phyloP scores from a whole-genome alignment of 2,888 invertebrate species.

The Ryuthela nishihirai region DNA sequence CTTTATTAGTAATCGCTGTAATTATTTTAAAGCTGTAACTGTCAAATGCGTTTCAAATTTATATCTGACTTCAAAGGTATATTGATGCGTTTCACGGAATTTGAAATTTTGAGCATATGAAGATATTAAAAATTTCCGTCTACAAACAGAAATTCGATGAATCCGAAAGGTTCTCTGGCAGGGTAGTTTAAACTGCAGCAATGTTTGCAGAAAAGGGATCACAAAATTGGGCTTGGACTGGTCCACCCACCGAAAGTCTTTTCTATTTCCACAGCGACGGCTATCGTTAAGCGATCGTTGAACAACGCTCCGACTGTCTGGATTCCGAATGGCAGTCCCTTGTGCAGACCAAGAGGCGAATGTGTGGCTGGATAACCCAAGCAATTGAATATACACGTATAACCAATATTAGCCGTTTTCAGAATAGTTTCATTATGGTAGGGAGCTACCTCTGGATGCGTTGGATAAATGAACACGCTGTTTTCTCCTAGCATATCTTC shows the following conservation, averaged over 20 bases:
- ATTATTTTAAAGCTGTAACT: no score
- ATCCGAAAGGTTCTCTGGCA: no score
- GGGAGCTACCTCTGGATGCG: slow-evolving; percentile 82
- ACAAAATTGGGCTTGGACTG: slow-evolving; percentile 12
- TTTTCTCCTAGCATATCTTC: slow-evolving; percentile 53
- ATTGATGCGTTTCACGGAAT: no score
- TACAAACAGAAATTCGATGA: no score
- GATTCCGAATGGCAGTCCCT: slow-evolving; percentile 71
- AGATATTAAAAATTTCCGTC: no score
- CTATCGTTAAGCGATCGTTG: slow-evolving; percentile 73
- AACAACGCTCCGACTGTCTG: slow-evolving; percentile 60
- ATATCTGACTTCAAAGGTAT: no score
- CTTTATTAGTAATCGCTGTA: no score
- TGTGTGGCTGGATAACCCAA: slow-evolving; percentile 82
- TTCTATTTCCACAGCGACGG: slow-evolving; percentile 74
- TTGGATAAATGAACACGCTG: slow-evolving; percentile 82
- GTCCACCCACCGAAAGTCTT: slow-evolving; percentile 76
- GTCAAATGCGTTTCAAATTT: no score
- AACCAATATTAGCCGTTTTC: slow-evolving; percentile 77
- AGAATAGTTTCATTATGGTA: slow-evolving; percentile 80
- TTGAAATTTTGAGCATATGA: no score
- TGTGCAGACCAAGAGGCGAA: slow-evolving; percentile 68
- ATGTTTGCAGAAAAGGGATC: no score
- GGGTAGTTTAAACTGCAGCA: no score
- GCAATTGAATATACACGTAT: slow-evolving; percentile 81